These are phyloP conservation scores for Thripadectes ignobilis DNA, from an alignment of 2,797 vertebrate species.

Conservation along the genomic window DNA sequence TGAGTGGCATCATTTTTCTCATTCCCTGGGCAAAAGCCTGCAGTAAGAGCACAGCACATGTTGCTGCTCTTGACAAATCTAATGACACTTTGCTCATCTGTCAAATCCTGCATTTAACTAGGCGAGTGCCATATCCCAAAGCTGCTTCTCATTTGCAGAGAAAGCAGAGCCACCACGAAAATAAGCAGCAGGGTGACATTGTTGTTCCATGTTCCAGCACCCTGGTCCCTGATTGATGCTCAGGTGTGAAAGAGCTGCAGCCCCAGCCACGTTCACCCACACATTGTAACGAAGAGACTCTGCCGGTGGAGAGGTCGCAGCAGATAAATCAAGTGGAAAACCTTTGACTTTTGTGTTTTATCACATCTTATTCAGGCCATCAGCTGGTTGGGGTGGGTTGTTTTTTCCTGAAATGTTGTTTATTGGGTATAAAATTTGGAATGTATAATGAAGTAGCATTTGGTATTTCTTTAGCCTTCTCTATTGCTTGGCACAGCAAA, in stretches of 20 bases:
- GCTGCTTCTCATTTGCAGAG: neutral
- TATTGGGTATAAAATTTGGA: neutral
- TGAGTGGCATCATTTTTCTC: neutral
- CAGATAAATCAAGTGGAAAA: neutral
- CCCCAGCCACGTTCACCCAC: no score
- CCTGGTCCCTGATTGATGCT: neutral
- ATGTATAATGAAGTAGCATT: neutral
- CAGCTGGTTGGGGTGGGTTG: neutral
- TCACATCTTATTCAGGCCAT: neutral
- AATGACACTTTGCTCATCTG: neutral
- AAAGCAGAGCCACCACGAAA: neutral
- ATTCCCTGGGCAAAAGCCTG: neutral
- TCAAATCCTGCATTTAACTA: neutral
- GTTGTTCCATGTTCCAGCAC: neutral
- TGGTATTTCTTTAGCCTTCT: neutral
- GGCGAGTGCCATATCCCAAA: neutral
- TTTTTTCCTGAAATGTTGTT: neutral
- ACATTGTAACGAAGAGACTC: neutral
- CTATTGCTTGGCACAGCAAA: neutral
- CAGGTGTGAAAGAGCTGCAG: rapidly evolving
- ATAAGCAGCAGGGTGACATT: neutral
- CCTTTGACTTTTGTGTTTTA: neutral
- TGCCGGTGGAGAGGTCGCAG: rapidly evolving
- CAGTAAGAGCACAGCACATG: neutral
- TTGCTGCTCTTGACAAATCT: neutral